Evolutionary conservation across 1,140 invertebrate genomes (phyloP).

Genomic region (Drosophila insularis): DNA sequence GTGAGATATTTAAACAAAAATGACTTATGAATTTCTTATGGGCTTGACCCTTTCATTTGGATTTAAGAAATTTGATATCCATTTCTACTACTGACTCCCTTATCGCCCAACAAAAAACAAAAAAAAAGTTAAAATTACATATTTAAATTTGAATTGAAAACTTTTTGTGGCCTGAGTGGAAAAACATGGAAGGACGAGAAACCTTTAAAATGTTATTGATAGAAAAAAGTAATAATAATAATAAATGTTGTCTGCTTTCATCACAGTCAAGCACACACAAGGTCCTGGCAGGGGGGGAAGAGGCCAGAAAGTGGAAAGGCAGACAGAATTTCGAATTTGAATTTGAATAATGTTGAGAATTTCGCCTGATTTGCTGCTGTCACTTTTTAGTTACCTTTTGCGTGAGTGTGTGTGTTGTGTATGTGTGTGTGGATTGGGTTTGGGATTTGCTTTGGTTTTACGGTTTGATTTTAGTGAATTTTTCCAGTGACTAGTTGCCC

Average conservation of each 20-base stretch:
- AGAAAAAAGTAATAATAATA: constrained; percentile 8
- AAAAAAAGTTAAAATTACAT: constrained; percentile 7
- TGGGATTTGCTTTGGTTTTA: neutral
- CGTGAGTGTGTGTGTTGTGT: neutral
- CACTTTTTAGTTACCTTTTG: constrained; percentile 7
- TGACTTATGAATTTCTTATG: neutral
- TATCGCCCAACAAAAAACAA: neutral
- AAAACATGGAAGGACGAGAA: neutral
- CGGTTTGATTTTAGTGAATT: neutral
- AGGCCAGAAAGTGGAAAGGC: neutral
- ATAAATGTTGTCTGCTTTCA: too few species aligned
- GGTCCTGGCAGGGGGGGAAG: too few species aligned
- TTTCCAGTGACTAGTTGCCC: neutral
- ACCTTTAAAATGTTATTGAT: constrained; percentile 5
- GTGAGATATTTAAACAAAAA: neutral
- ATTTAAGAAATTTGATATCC: neutral
- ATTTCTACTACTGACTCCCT: neutral
- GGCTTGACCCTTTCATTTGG: neutral
- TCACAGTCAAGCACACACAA: neutral
- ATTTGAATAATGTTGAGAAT: constrained; percentile 4
- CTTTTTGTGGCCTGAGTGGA: neutral
- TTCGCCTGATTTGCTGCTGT: constrained; percentile 3
- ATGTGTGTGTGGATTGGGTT: neutral
- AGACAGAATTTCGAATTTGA: constrained; percentile 1
- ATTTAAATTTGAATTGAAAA: constrained; percentile 6